Evolutionary conservation across 2,113 vertebrate genomes (phyloP), one percentile per base, ranked within the genome.

Genomic region (Piaya cayana): DNA sequence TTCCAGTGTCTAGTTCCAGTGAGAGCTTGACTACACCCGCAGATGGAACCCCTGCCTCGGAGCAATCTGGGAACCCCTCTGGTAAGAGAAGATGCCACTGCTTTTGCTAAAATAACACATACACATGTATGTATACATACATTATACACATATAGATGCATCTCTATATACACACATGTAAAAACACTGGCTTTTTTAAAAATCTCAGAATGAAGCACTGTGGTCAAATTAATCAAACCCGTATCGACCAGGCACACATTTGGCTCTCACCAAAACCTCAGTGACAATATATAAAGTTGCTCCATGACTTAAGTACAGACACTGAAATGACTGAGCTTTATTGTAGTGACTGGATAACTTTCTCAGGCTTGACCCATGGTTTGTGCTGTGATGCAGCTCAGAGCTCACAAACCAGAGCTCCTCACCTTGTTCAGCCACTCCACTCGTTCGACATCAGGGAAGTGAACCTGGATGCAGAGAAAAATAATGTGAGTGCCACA

Each of bases 361-460:
- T 42, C 56, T 59, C 64, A 74, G 42, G 13, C 17, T 52, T 45
- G 52, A 52, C 42, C 8, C 0, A 1, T 45, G 39, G 64, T 60
- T 43, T 77, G 74, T 32, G 71, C 27, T 39, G 20, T 14, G 39
- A 55, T 30, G 42, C 53, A 72, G 55, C 53, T 82, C 97, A 79
- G 97, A 97, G 39, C 96, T 93, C 98, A 97, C 22, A 90, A 92
- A 12, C 67, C 36, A 67, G 74, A 81, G 29, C 9, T 34, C 26
- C 97, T 95, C 98, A 99, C 99, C 99, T 99, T 99, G 96, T 99
- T 99, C 65, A 99, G 92, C 99, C 99, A 99, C 49, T 99, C 98
- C 18, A 98, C 99, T 62, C 99, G 98, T 95, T 99, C 99, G 59
- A 99, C 98, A 34, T 99, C 99, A 17, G 98, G 98, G 70, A 99